A percentile compares a stretch with the other conserved stretches of the same genome.
phyloP scores from a whole-genome alignment of 2,113 vertebrate genomes.

The Nothocercus julius region DNA sequence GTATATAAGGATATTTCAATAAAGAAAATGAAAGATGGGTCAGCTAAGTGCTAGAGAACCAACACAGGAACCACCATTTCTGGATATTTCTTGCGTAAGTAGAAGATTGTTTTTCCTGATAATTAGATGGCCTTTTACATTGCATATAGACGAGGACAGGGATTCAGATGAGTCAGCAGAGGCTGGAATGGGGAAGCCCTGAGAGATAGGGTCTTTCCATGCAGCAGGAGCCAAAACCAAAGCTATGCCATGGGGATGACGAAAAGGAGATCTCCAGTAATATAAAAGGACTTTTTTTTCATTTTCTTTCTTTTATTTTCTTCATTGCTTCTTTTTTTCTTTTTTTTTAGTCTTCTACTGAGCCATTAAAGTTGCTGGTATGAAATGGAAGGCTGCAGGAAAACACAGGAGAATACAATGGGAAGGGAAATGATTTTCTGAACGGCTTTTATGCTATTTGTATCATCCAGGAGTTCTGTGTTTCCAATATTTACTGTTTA shows the following conservation, averaged over 20 bases:
- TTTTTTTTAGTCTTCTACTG: background rate
- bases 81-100: background rate
- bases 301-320: too few species aligned
- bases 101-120: background rate
- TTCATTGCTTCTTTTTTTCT: background rate
- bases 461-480: background rate
- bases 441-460: background rate
- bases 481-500: background rate
- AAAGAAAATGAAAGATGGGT: background rate
- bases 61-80: background rate
- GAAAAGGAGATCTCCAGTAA: too few species aligned
- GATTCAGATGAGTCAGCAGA: background rate
- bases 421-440: background rate
- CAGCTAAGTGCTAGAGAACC: background rate
- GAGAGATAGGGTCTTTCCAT: background rate
- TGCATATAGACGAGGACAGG: background rate
- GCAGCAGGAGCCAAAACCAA: background rate
- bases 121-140: background rate
- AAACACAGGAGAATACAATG: background rate
- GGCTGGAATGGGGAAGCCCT: rapidly evolving
- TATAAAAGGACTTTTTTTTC: too few species aligned
- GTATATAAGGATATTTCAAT: background rate
- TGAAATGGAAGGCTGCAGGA: background rate
- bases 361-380: too few species aligned
- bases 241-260: background rate